phyloP scores from a whole-genome alignment of 1,140 invertebrate genomes.

The Pomacea maculata region DNA sequence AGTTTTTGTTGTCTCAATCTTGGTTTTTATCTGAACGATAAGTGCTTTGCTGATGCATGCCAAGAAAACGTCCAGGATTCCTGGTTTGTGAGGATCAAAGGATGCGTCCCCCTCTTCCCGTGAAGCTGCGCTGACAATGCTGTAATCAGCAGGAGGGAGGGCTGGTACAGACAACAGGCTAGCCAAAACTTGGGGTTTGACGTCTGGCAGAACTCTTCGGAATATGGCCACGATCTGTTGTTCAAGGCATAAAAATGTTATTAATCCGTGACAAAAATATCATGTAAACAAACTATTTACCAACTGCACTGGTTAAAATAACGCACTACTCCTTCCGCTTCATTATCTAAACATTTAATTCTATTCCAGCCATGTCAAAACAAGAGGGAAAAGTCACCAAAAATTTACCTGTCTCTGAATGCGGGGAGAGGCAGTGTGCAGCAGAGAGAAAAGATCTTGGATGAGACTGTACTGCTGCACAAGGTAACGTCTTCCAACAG shows the following conservation, averaged over 20 bases:
- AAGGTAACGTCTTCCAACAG: constrained; percentile 87
- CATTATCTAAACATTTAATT: too few relatives aligned
- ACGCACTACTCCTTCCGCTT: too few relatives aligned
- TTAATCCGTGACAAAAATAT: too few relatives aligned
- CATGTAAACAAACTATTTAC: too few relatives aligned
- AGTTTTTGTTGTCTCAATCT: constrained; percentile 60
- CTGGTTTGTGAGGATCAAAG: constrained; percentile 72
- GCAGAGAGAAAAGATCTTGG: constrained; percentile 83
- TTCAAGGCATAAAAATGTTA: neutral
- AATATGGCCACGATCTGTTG: constrained; percentile 78
- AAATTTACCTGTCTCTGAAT: constrained; percentile 85
- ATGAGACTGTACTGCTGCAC: constrained; percentile 87
- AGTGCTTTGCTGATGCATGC: constrained; percentile 87
- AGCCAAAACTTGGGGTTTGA: constrained; percentile 71
- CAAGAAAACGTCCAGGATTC: constrained; percentile 84
- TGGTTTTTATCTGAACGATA: constrained; percentile 87
- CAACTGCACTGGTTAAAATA: too few relatives aligned
- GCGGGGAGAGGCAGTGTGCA: constrained; percentile 93
- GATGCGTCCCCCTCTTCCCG: constrained; percentile 53
- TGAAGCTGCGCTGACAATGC: constrained; percentile 68
- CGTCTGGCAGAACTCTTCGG: constrained; percentile 84
- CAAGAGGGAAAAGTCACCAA: too few relatives aligned
- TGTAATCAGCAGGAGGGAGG: constrained; percentile 82
- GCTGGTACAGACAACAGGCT: constrained; percentile 74
- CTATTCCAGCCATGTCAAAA: too few relatives aligned